Base-by-base conservation (phyloP, 2,113 vertebrate species). In the Apteryx mantelli region DNA sequence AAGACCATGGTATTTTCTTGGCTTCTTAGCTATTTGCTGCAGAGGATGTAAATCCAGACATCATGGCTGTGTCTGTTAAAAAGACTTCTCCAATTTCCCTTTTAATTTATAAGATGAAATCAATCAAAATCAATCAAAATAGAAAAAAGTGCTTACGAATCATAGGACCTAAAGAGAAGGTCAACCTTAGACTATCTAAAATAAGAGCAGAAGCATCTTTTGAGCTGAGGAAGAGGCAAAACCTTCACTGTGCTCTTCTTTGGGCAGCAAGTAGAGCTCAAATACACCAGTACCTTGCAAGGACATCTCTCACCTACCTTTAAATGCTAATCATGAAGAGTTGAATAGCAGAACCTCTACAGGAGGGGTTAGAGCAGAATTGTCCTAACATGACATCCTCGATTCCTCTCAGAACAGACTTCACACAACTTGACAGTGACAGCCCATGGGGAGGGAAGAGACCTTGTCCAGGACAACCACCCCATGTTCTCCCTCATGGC, bases 321-420 rank as follows among this genome's bases (percentile, higher is more conserved):
- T 26, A 69, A 58, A 85, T 13, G 46, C 30, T 15, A 42, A 63
- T 30, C 46, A 78, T 3, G 2, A 86, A 53, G 70, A 71, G 19
- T 24, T 38, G 44, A 34, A 40, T 4, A 77, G 36, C 30, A 40
- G 0, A 0, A 24, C 24, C 53, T 70, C 53, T 44, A 34, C 7
- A 34, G 32, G 32, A 92, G 32, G 40, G 20, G 78, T 24, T 5
- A 48, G 53, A 78, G 48, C 34, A 61, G 11, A 94, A 85, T 26
- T 25, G 68, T 40, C 58, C 28, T 11, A 40, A 84, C 0, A 0
- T 8, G 38, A 69, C 22, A 86, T 7, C 14, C 13, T 4, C 0
- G 0, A 44, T 40, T 74, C 53, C 24, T 69, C 75, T 77, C 3
- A 3, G 50, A 58, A 77, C 13, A 4, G 36, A 50, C 55, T 86